Evolutionary conservation across 2,113 vertebrate species (phyloP).

Genomic region (Crotophaga sulcirostris): DNA sequence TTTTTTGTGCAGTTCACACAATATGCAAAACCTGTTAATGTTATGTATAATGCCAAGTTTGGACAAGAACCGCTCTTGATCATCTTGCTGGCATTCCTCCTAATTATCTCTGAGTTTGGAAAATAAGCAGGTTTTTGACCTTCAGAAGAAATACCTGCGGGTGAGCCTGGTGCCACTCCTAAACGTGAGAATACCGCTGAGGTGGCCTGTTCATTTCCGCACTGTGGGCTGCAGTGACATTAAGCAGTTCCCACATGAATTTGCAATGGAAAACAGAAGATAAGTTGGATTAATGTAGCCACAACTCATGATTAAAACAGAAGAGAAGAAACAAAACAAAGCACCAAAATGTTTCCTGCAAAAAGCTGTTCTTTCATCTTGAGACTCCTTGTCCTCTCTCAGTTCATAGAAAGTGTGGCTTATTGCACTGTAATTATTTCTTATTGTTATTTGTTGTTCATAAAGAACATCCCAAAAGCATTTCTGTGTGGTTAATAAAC

Average conservation of each 20-base stretch:
- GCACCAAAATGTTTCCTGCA: not conserved
- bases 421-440: not conserved
- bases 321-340: not conserved
- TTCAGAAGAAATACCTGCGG: not conserved
- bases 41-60: not conserved
- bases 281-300: not conserved
- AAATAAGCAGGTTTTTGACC: not conserved
- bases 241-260: not conserved
- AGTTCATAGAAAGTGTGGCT: not conserved
- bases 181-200: fast-evolving
- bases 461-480: not conserved
- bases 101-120: not conserved
- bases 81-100: not conserved
- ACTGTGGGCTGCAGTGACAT: fast-evolving
- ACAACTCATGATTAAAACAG: not conserved
- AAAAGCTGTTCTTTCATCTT: not conserved
- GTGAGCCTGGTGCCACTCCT: not conserved
- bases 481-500: not conserved
- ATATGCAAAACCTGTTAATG: not conserved
- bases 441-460: not conserved
- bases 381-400: not conserved
- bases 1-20: not conserved
- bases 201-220: fast-evolving
- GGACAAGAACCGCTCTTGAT: not conserved
- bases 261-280: not conserved